Evolutionary conservation across 2,113 vertebrate genomes (phyloP).

Genomic region (Phodopus roborovskii): DNA sequence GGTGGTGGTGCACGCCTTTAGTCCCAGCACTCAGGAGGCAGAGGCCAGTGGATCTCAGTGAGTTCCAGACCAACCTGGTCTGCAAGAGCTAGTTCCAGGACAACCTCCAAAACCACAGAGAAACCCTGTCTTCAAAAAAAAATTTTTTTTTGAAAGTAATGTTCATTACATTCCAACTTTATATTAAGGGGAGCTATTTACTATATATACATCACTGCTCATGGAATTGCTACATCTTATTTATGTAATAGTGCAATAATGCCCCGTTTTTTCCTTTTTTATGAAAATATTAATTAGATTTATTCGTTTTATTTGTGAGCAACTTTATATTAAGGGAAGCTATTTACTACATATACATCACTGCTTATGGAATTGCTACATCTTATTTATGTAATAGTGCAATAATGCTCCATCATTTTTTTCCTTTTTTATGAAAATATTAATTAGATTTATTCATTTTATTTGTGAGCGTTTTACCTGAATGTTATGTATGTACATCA

Average conservation of each 20-base stretch:
- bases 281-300: neutral
- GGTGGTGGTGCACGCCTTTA: no score
- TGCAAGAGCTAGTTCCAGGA: no score
- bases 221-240: slow-evolving; percentile 34
- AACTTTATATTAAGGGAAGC: neutral
- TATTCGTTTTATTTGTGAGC: neutral
- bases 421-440: neutral
- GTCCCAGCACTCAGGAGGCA: no score
- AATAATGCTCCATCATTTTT: neutral
- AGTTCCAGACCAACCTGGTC: no score
- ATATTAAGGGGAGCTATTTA: neutral
- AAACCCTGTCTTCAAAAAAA: no score
- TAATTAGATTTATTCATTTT: neutral
- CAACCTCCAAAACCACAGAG: no score
- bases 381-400: slow-evolving; percentile 17
- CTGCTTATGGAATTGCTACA: slow-evolving; percentile 9
- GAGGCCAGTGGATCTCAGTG: no score
- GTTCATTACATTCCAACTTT: neutral
- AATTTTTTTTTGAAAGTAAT: slow-evolving; percentile 62
- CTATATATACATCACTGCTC: neutral
- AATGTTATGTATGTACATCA: neutral
- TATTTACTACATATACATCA: neutral
- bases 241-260: neutral
- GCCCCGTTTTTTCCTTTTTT: neutral
- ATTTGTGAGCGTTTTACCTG: neutral